Percentiles rank a stretch among this genome's conserved stretches.
Conservation (phyloP, 2,888 invertebrate species). For the Hecatera dysodea region DNA sequence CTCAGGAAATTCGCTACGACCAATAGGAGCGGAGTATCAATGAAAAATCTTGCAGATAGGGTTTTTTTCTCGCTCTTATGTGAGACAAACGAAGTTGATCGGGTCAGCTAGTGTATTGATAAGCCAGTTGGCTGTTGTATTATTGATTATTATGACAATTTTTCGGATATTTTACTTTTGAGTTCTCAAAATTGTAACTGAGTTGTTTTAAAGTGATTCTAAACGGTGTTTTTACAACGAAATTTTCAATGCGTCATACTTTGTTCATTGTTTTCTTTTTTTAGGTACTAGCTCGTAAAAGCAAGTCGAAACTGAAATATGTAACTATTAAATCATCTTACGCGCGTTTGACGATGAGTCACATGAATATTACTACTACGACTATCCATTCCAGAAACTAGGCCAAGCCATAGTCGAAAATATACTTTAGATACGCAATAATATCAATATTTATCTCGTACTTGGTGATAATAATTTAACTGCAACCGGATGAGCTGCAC, state of each 20-base stretch:
- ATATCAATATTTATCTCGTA: constrained; percentile 16
- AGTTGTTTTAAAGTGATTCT: neutral
- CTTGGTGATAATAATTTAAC: neutral
- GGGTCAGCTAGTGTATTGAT: neutral
- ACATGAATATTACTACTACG: neutral
- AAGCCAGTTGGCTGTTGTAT: neutral
- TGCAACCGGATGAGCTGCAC: constrained; percentile 21
- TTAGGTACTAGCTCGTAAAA: too few species aligned
- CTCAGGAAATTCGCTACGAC: too few species aligned
- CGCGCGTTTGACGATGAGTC: neutral
- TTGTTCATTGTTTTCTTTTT: too few species aligned
- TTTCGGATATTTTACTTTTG: neutral
- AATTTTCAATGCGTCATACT: too few species aligned
- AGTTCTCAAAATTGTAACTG: neutral
- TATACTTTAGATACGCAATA: neutral
- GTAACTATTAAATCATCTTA: too few species aligned
- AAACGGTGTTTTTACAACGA: neutral
- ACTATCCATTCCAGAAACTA: neutral
- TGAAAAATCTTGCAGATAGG: too few species aligned
- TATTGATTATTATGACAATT: neutral
- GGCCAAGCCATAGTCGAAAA: neutral
- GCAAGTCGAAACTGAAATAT: neutral
- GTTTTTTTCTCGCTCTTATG: too few species aligned
- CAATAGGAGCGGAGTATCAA: too few species aligned
- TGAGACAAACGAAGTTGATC: too few species aligned